Evolutionary conservation across 1,140 invertebrate species (phyloP).

Genomic region (Drepana arcuata): DNA sequence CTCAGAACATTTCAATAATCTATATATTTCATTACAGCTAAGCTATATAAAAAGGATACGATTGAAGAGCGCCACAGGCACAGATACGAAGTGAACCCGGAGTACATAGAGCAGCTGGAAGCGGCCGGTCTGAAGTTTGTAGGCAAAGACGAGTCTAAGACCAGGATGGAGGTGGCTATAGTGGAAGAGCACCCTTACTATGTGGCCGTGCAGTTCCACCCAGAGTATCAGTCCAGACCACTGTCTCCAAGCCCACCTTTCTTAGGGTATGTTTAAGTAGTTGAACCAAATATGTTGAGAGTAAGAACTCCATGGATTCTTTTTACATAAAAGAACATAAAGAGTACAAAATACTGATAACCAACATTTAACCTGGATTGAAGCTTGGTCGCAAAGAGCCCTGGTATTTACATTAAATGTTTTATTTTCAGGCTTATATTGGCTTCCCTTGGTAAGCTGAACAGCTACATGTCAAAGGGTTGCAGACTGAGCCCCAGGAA

Average conservation of each 20-base stretch:
- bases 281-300: too few species aligned
- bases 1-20: too few species aligned
- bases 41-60: constrained; percentile 86
- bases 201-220: constrained; percentile 97
- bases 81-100: constrained; percentile 95
- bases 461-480: constrained; percentile 78
- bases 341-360: too few species aligned
- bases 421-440: constrained; percentile 80
- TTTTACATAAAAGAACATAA: too few species aligned
- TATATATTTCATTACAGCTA: constrained; percentile 72
- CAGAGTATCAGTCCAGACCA: constrained; percentile 96
- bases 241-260: constrained; percentile 96
- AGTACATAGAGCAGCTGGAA: constrained; percentile 86
- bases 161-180: constrained; percentile 90
- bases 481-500: constrained; percentile 79
- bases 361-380: too few species aligned
- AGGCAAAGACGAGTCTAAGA: constrained; percentile 81
- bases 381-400: too few species aligned
- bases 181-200: constrained; percentile 90
- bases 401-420: too few species aligned
- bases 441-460: constrained; percentile 84
- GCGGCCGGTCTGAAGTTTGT: constrained; percentile 92
- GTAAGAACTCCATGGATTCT: too few species aligned
- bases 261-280: constrained; percentile 76
- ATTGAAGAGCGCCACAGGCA: constrained; percentile 98